Evolutionary conservation across 2,797 vertebrate species (phyloP).

Genomic region (Sebastes elongatus): DNA sequence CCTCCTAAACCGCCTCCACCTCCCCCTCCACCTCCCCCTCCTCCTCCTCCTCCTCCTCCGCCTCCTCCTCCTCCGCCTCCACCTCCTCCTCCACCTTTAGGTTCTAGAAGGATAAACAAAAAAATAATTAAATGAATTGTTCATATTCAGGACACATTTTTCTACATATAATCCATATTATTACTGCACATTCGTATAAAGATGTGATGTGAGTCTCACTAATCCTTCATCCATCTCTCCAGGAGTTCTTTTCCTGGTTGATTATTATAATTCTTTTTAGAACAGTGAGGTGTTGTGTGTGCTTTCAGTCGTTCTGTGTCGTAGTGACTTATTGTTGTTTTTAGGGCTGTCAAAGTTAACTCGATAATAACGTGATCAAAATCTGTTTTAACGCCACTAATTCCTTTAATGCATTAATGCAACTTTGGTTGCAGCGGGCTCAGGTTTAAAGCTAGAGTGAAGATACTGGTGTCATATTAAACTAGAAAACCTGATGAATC

Average conservation of each 20-base stretch:
- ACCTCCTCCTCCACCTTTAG: conserved; percentile 84
- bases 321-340: neutral
- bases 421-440: too few species aligned
- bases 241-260: neutral
- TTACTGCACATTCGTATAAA: neutral
- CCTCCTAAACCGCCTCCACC: conserved; percentile 87
- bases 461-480: too few species aligned
- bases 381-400: too few species aligned
- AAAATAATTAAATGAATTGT: neutral
- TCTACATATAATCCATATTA: neutral
- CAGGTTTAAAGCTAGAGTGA: too few species aligned
- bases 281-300: neutral
- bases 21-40: conserved; percentile 77
- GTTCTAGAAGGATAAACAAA: conserved; percentile 82
- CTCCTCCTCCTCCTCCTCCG: conserved; percentile 62
- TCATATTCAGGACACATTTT: neutral
- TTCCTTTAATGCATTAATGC: too few species aligned
- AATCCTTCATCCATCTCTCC: neutral
- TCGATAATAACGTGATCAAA: too few species aligned
- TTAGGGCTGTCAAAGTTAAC: neutral
- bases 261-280: neutral
- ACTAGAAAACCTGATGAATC: too few species aligned
- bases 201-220: too few species aligned
- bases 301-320: neutral
- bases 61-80: conserved; percentile 44